Conservation (phyloP, 1,140 invertebrate species). For the Drosophila sp. region DNA sequence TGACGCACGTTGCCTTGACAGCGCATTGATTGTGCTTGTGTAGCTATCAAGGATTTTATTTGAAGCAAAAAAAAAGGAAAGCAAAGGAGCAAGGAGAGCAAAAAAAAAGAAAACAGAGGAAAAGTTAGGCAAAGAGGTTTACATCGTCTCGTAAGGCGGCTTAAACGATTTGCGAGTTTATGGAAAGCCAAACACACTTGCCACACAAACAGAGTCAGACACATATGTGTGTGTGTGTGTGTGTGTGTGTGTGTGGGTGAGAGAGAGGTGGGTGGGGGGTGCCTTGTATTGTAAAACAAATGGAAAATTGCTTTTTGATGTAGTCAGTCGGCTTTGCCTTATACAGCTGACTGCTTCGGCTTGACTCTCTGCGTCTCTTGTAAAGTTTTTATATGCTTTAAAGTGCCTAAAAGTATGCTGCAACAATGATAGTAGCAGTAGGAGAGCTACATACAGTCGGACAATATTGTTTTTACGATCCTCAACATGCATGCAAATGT, state of each 20-base stretch:
- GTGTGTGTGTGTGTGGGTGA: background rate
- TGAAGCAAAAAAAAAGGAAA: slow-evolving; percentile 37
- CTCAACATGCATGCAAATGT: slow-evolving; percentile 58
- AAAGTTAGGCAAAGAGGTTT: slow-evolving; percentile 73
- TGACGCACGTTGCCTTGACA: slow-evolving; percentile 19
- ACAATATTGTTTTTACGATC: slow-evolving; percentile 42
- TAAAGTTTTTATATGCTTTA: slow-evolving; percentile 37
- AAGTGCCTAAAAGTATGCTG: slow-evolving; percentile 41
- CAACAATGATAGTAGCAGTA: slow-evolving; percentile 22
- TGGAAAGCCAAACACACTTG: slow-evolving; percentile 78
- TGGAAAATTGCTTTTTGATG: slow-evolving; percentile 82
- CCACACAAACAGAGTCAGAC: slow-evolving; percentile 51
- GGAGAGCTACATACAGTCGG: slow-evolving; percentile 21
- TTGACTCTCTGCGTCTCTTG: slow-evolving; percentile 10
- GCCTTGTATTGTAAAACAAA: slow-evolving; percentile 70
- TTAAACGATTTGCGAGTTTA: slow-evolving; percentile 81
- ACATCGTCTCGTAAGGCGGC: slow-evolving; percentile 79
- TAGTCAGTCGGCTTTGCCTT: slow-evolving; percentile 65
- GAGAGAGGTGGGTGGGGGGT: background rate
- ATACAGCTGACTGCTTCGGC: slow-evolving; percentile 25
- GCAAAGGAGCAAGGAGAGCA: slow-evolving; percentile 26
- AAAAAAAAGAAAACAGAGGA: slow-evolving; percentile 25
- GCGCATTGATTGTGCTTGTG: slow-evolving; percentile 60
- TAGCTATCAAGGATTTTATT: slow-evolving; percentile 65
- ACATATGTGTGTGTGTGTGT: slow-evolving; percentile 3